Evolutionary conservation across 2,888 invertebrate genomes (phyloP), one percentile per base, ranked within the genome.

Genomic region (Meta bourneti): DNA sequence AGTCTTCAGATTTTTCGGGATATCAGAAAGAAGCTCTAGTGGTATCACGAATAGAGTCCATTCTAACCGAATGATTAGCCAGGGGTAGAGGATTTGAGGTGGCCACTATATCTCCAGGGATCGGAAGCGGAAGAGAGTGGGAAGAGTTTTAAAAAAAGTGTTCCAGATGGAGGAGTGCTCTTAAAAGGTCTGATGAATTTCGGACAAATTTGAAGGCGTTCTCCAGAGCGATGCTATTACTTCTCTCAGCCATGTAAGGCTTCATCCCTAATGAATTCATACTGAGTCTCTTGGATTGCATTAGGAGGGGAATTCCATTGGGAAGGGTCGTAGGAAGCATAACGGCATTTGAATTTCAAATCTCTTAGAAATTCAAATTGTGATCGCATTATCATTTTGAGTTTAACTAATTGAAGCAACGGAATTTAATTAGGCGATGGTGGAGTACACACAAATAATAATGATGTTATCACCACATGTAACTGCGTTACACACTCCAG

Each of bases 11-110:
- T 84, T 84, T 84, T 75, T 34, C 72, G 20, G 61, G 84, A 74
- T 84, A 75, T 75, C 75, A 75, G 16, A 70, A 13, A 81, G 74
- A 52, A 75, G 84, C 61, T 61, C 72, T 7, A 48, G 48, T 49
- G 8, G 82, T 19, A 72, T 61, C 51, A 20, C 9, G 71, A 51
- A 52, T 82, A 51, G 82, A 51, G 72, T 52, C 72, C 82, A 72
- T 82, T 82, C 82, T 82, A 82, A 82, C 84, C 75, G 84, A 74
- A 84, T 84, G 84, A 84, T 84, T 84, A 84, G 84, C 52, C 61
- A 61, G 84, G 20, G 84, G 74, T 72, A 75, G 61, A 75, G 71
- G 84, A 34, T 82, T 82, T 72, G 71, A 82, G 82, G 51, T 84
- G 74, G 84, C 61, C 19, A 74, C 34, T n/a, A n/a, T 13, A 48